Evolutionary conservation across 2,888 invertebrate species (phyloP).

Genomic region (Lepas anatifera): DNA sequence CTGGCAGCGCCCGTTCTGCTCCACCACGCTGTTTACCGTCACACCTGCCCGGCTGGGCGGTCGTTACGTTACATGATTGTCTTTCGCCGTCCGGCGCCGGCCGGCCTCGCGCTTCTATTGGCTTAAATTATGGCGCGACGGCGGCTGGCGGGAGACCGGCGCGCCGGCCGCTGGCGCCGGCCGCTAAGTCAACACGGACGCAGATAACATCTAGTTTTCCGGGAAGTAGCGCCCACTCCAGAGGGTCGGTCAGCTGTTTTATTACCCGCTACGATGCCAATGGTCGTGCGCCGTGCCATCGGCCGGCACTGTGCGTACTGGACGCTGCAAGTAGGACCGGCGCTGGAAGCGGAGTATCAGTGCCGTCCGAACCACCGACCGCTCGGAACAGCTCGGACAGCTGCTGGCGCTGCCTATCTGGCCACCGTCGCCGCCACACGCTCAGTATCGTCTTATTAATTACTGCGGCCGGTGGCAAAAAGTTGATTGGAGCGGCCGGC

Average conservation of each 20-base stretch:
- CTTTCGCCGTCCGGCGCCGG: not conserved
- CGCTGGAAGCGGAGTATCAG: not conserved
- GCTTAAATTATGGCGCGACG: not conserved
- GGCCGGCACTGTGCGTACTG: too few relatives aligned
- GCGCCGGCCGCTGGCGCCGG: not conserved
- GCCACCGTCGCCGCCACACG: too few relatives aligned
- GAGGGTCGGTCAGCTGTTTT: conserved; percentile 5
- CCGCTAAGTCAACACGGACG: not conserved
- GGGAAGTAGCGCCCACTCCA: not conserved
- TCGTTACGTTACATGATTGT: conserved; percentile 11
- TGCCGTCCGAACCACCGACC: not conserved
- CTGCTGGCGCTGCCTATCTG: not conserved
- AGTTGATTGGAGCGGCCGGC: conserved; percentile 10
- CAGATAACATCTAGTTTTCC: conserved; percentile 5
- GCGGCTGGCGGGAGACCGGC: not conserved
- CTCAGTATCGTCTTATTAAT: conserved; percentile 10
- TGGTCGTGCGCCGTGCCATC: too few relatives aligned
- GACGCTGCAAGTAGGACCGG: too few relatives aligned
- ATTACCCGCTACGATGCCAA: not conserved
- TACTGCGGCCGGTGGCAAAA: not conserved
- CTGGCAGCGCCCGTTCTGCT: too few relatives aligned
- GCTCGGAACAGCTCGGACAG: not conserved
- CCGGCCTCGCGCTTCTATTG: not conserved
- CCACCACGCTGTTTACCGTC: conserved; percentile 4
- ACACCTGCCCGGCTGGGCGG: not conserved